phyloP scores from a whole-genome alignment of 2,797 vertebrate genomes.

The Melopsittacus undulatus region DNA sequence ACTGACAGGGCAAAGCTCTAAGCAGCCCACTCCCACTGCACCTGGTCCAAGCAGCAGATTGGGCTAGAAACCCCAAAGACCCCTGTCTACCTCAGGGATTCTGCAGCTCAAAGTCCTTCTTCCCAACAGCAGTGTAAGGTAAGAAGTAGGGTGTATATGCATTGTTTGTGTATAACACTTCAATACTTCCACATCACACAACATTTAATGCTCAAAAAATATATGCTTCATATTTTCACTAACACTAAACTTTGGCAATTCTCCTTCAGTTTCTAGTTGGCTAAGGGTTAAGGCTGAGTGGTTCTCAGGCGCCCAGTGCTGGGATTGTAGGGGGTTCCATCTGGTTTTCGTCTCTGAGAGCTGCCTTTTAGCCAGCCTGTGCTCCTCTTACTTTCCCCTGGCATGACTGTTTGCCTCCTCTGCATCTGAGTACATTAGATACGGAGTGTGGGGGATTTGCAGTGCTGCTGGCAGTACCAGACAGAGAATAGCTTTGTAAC shows the following conservation, averaged over 20 bases:
- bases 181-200: neutral
- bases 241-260: neutral
- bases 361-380: neutral
- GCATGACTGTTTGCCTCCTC: conserved; percentile 18
- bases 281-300: conserved; percentile 5
- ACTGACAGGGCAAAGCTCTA: neutral
- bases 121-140: neutral
- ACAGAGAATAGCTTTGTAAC: conserved; percentile 52
- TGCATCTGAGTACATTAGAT: conserved; percentile 53
- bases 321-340: neutral
- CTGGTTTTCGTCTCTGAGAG: conserved; percentile 21
- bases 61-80: neutral
- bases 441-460: conserved; percentile 44
- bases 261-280: neutral
- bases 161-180: neutral
- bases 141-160: neutral
- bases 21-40: neutral
- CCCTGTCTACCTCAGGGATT: neutral
- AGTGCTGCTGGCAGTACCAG: conserved; percentile 32
- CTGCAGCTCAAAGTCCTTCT: neutral
- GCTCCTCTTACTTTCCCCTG: neutral
- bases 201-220: neutral
- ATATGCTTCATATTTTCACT: neutral
- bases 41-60: neutral
- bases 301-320: neutral